Base-by-base conservation (phyloP, 1,140 invertebrate species). In the Goniozus legneri region DNA sequence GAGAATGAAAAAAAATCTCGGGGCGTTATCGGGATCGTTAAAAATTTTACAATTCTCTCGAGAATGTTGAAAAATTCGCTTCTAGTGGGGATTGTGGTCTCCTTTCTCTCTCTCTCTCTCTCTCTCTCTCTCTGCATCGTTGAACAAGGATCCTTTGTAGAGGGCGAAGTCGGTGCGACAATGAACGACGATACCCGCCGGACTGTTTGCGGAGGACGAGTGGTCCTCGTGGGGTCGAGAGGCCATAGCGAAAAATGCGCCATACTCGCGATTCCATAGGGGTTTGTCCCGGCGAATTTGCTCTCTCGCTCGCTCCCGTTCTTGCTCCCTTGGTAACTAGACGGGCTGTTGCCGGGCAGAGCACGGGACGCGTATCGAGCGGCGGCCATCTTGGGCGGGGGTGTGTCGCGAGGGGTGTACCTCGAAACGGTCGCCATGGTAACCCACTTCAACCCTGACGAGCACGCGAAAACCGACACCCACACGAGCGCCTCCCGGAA, bases 361-460 rank as follows among this genome's bases (percentile, higher is more conserved):
- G 22, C 35, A 10, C 36, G 36, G 18, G 38, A 24, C 27, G 38
- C 46, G 16, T 34, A 44, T 37, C 44, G 24, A 4, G 45, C 36
- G 58, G 52, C 67, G 55, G 67, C 67, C 67, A 70, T 70, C 52
- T 54, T 68, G 61, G n/a, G 41, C 54, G 60, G 55, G 67, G 67
- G 67, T 68, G 65, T 67, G 59, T 64, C 52, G 33, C 51, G 59
- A 64, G 65, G 67, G 67, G 67, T 60, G 59, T 54, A 64, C 65
- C 27, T 36, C 31, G 12, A 24, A 42, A n/a, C 18, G 24, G 60
- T 70, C 52, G 38, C 61, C 64, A 70, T 69, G 63, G 48, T 56
- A 56, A 70, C 65, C 36, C 55, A 52, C 44, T 63, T 61, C 54
- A 41, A 58, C 62, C 62, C 54, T 52, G 54, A 55, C 60, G 52